A percentile compares a stretch with the other conserved stretches of the same genome.
Conservation (phyloP, 2,797 vertebrate species). For the Cygnus olor region DNA sequence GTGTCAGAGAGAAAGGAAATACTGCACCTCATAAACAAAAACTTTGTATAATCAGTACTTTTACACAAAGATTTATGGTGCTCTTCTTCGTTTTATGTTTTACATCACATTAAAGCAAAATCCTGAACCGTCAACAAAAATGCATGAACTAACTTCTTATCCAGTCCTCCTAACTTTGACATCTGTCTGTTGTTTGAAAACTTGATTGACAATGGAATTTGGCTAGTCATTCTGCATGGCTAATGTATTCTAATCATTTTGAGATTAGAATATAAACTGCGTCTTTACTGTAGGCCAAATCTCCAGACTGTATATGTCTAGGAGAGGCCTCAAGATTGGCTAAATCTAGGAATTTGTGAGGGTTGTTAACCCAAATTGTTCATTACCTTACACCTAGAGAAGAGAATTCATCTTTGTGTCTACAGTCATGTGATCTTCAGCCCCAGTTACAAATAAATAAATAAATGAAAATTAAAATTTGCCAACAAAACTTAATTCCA, state of each 20-base stretch:
- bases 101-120: background rate
- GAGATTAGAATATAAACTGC: background rate
- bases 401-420: background rate
- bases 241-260: background rate
- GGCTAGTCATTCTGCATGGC: background rate
- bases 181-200: background rate
- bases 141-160: background rate
- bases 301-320: background rate
- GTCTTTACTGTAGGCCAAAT: background rate
- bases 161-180: background rate
- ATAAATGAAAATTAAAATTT: background rate
- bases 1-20: background rate
- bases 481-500: background rate
- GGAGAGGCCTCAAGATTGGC: background rate
- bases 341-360: background rate
- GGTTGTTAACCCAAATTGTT: background rate
- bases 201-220: background rate
- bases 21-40: background rate
- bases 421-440: background rate
- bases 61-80: background rate
- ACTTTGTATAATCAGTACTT: background rate
- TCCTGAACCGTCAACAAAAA: background rate
- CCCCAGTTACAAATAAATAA: background rate
- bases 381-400: background rate
- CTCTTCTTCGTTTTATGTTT: background rate